These are phyloP conservation scores for Heliconius himera DNA, from an alignment of 1,140 invertebrate species.

Conservation along the genomic window DNA sequence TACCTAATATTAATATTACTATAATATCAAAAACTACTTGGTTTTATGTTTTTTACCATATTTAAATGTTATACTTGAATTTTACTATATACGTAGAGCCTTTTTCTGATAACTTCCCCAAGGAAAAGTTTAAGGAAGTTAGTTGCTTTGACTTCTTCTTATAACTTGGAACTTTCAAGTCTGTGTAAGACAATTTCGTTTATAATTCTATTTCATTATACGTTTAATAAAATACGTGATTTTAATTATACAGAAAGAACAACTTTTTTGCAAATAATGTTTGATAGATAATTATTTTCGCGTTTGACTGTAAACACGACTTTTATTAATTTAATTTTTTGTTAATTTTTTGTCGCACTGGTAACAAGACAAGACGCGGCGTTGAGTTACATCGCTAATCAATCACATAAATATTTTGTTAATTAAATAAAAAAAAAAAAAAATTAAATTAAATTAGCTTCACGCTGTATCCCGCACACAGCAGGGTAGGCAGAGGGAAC, in stretches of 20 bases:
- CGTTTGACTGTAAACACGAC: too few species aligned
- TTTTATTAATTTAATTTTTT: too few species aligned
- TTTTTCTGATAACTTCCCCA: neutral
- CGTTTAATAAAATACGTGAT: constrained; percentile 1
- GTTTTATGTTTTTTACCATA: neutral
- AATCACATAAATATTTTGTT: too few species aligned
- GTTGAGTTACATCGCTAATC: too few species aligned
- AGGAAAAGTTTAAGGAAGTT: constrained; percentile 33
- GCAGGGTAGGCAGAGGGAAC: too few species aligned
- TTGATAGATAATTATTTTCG: neutral
- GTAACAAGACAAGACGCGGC: too few species aligned
- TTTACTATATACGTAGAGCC: neutral
- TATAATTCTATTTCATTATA: neutral
- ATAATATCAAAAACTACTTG: too few species aligned
- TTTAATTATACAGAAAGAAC: neutral
- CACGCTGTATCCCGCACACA: too few species aligned
- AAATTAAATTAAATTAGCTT: too few species aligned
- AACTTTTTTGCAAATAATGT: neutral
- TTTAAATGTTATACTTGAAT: neutral
- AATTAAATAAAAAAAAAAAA: too few species aligned
- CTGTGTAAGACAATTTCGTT: constrained; percentile 18
- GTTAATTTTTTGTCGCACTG: too few species aligned
- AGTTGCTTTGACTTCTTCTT: constrained; percentile 31
- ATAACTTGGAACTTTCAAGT: constrained; percentile 36
- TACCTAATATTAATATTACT: too few species aligned